Percentiles rank a stretch among this genome's conserved stretches.
These are phyloP conservation scores for Neomorphus geoffroyi DNA, from an alignment of 2,797 vertebrate genomes.

Conservation along the genomic window DNA sequence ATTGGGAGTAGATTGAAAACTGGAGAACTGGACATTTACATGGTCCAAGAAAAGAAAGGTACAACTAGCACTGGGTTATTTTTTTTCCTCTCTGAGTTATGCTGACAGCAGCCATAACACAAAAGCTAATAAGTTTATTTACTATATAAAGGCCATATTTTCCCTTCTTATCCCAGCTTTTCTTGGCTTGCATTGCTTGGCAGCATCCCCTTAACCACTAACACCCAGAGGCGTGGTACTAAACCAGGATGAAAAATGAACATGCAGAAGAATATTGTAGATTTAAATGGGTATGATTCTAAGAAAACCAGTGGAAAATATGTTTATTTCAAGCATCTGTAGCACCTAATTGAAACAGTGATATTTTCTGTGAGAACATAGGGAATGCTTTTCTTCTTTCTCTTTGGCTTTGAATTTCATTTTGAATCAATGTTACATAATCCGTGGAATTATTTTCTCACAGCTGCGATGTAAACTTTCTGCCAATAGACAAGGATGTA, in stretches of 20 bases:
- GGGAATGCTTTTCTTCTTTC: slow-evolving; percentile 56
- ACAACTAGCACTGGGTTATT: neutral
- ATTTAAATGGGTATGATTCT: slow-evolving; percentile 35
- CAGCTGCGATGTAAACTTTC: slow-evolving; percentile 64
- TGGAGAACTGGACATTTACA: neutral
- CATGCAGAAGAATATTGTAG: slow-evolving; percentile 22
- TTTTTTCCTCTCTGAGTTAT: neutral
- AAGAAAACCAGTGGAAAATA: slow-evolving; percentile 53
- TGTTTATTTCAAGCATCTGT: slow-evolving; percentile 44
- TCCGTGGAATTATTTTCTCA: slow-evolving; percentile 56
- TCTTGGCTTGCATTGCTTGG: slow-evolving; percentile 47
- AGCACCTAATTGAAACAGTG: slow-evolving; percentile 52
- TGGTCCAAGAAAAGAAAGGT: slow-evolving; percentile 8
- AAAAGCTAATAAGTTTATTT: slow-evolving; percentile 51
- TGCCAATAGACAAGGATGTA: slow-evolving; percentile 41
- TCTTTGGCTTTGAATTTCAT: slow-evolving; percentile 54
- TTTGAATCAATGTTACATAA: slow-evolving; percentile 59
- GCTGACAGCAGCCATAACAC: slow-evolving; percentile 23
- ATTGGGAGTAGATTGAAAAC: neutral
- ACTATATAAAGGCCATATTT: slow-evolving; percentile 40
- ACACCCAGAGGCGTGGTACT: slow-evolving; percentile 46
- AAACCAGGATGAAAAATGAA: slow-evolving; percentile 44
- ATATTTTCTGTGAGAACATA: slow-evolving; percentile 63
- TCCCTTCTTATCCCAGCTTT: slow-evolving; percentile 54
- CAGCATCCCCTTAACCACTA: slow-evolving; percentile 41